Base-by-base conservation (phyloP, 1,140 invertebrate species). In the Aphelinus certus region DNA sequence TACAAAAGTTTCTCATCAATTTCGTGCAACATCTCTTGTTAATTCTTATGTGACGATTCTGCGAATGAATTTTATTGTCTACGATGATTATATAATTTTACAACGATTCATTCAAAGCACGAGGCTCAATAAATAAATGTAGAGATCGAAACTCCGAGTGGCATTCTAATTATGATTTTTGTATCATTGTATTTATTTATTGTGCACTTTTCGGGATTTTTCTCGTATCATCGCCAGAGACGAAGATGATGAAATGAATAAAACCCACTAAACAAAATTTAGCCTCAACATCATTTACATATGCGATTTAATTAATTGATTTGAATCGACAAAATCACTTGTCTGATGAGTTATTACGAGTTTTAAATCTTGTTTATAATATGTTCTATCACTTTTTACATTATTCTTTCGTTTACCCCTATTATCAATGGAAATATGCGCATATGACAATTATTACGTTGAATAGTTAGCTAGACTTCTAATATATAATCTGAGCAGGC, bases 61-160 rank as follows among this genome's bases (percentile, higher is more conserved):
- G 26, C 61, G 60, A 63, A 63, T 63, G 1, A 26, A 48, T 47
- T 70, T 76, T 76, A 76, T 76, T 76, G 69, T 76, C 75, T 76
- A 72, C 75, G 2, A 68, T 62, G 71, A 60, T 26, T 60, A 56
- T 70, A 42, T 67, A 58, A 57, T 71, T 63, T 46, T 51, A 43
- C 57, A 68, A 76, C 55, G 9, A 65, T 60, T 65, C 26, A 10
- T 26, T 26, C 26, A 26, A 26, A 26, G 26, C 26, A 26, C 26
- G 26, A 26, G 5, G 55, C 5, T 68, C 47, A 10, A 56, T 62
- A 26, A 26, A 26, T 26, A 64, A 64, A 62, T 56, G 2, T 48
- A 51, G 46, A 53, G 6, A 75, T 74, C 60, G 65, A 74, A 69
- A 43, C 60, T 57, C 69, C 3, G 47, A 42, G 51, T 49, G 46